Evolutionary conservation across 2,797 vertebrate species (phyloP).

Genomic region (Chaunax sp.): DNA sequence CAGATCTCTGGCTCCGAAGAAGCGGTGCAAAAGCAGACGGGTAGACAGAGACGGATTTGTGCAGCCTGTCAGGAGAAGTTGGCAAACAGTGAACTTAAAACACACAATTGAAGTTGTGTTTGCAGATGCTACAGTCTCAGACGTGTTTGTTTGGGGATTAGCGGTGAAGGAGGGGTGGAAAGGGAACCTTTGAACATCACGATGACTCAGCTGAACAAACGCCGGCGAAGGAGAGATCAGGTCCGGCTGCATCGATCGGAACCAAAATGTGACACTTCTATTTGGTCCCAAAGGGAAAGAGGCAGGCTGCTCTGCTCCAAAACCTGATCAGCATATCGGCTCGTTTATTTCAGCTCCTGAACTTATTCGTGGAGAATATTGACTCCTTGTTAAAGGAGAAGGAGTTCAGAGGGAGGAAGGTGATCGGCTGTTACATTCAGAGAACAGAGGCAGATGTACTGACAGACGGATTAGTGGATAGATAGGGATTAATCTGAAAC

Average conservation of each 20-base stretch:
- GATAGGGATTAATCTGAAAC: slow-evolving; percentile 63
- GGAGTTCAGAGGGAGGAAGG: slow-evolving; percentile 4
- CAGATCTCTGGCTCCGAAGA: too few relatives aligned
- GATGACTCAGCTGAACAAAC: neutral
- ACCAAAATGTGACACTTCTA: neutral
- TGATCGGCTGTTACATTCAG: slow-evolving; percentile 6
- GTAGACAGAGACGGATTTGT: slow-evolving; percentile 9
- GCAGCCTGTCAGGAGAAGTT: neutral
- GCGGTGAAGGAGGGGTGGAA: neutral
- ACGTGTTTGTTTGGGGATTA: neutral
- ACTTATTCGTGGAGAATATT: neutral
- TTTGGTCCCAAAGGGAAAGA: too few relatives aligned
- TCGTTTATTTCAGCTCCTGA: too few relatives aligned
- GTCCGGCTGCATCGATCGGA: neutral
- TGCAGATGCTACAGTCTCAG: slow-evolving; percentile 1
- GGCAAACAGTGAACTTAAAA: slow-evolving; percentile 1
- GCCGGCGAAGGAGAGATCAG: neutral
- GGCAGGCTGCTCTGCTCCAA: too few relatives aligned
- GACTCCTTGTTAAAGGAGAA: neutral
- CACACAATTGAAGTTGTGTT: slow-evolving; percentile 6
- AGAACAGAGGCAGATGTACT: slow-evolving; percentile 27
- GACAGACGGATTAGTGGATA: slow-evolving; percentile 53
- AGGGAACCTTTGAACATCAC: neutral
- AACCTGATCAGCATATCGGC: too few relatives aligned
- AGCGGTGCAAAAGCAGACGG: neutral